Evolutionary conservation across 2,888 invertebrate genomes (phyloP), one percentile per base, ranked within the genome.

Genomic region (Metallyticus violacea): DNA sequence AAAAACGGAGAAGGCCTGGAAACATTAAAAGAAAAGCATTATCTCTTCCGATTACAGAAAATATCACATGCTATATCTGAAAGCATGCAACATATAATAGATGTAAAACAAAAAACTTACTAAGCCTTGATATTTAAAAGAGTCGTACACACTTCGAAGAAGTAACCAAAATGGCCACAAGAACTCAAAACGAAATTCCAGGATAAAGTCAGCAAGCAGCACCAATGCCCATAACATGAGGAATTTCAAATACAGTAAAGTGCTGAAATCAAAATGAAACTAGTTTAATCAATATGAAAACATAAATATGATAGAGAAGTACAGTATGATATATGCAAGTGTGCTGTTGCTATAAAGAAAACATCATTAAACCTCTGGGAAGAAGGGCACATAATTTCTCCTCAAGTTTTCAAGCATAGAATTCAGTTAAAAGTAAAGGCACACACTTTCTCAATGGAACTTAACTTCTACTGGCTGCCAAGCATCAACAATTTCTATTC

Each of bases 101-200:
- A n/a, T n/a, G n/a, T n/a, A n/a, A 1, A 7, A 28, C 84, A 86
- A 80, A 15, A 87, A 90, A 94, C 96, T 95, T 91, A 98, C 98
- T 94, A 99, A 94, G 92, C 99, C 99, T 94, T 99, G 99, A 93
- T 98, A 99, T 93, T 98, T 98, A 93, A 97, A 99, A 89, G 99
- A 98, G 93, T 99, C 99, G 93, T 98, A 97, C 90, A 99, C 97
- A 92, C 98, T 98, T 93, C 98, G 95, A 90, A 99, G 93, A 91
- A 99, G 95, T 90, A 99, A 95, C 97, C 99, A 99, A 93, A 99
- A 98, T 86, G 99, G 99, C 98, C 99, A 99, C 91, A 99, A 95
- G 93, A 99, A 98, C 94, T 99, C 99, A 94, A 99, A 98, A 91
- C 99, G 97, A 94, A 99, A 99, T 93, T 99, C 99, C 93, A 99